phyloP scores from a whole-genome alignment of 2,888 invertebrate species.

The Protophormia terraenovae region DNA sequence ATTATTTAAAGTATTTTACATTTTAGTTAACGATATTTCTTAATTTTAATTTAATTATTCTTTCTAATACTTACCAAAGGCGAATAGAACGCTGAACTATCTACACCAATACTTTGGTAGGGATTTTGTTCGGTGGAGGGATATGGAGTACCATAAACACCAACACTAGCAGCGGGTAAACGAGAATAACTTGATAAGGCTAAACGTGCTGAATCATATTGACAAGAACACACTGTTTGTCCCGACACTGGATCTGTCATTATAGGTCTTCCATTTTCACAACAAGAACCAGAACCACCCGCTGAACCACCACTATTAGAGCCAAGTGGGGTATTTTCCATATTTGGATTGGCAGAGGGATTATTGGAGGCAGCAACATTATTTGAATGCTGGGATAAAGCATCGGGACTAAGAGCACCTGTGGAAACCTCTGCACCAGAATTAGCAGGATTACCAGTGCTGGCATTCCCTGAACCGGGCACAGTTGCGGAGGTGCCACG shows the following conservation, averaged over 20 bases:
- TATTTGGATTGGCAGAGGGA: constrained; percentile 56
- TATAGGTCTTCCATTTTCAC: constrained; percentile 94
- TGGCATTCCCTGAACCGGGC: constrained; percentile 84
- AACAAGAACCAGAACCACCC: constrained; percentile 84
- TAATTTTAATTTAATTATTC: background rate
- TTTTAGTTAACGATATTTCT: no score
- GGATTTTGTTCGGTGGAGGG: constrained; percentile 95
- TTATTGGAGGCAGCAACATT: constrained; percentile 72
- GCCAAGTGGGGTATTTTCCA: constrained; percentile 56
- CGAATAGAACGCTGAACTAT: constrained; percentile 97
- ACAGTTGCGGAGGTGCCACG: constrained; percentile 74
- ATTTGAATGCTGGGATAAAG: constrained; percentile 80
- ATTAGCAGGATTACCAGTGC: constrained; percentile 82
- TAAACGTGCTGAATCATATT: constrained; percentile 93
- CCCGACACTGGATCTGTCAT: constrained; percentile 96
- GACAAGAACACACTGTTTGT: constrained; percentile 96
- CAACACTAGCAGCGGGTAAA: constrained; percentile 88
- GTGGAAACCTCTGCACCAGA: constrained; percentile 87
- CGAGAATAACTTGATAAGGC: constrained; percentile 92
- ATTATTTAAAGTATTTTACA: no score
- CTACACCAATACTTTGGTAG: constrained; percentile 95
- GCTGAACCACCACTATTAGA: constrained; percentile 69
- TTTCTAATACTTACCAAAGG: constrained; percentile 90
- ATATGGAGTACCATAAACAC: constrained; percentile 93
- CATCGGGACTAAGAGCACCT: constrained; percentile 80